A percentile compares a stretch with the other conserved stretches of the same genome.
These are phyloP conservation scores for Plodia interpunctella DNA, from an alignment of 1,140 invertebrate species.

Conservation along the genomic window DNA sequence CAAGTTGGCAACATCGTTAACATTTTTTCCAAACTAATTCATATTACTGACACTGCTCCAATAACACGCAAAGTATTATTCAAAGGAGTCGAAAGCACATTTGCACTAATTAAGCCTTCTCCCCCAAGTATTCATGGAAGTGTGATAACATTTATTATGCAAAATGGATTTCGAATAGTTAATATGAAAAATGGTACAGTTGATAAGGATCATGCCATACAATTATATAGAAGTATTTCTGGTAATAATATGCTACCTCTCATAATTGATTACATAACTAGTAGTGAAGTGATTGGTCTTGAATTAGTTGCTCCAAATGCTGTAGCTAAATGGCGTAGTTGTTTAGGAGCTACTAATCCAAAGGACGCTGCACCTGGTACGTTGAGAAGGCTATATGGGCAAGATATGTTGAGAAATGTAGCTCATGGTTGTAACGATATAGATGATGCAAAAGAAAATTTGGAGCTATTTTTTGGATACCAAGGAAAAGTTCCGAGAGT, in stretches of 20 bases:
- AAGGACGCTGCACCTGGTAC: conserved; percentile 77
- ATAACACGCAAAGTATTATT: conserved; percentile 50
- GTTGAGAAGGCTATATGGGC: conserved; percentile 84
- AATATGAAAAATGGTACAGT: conserved; percentile 66
- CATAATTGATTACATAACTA: conserved; percentile 81
- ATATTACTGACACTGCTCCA: conserved; percentile 56
- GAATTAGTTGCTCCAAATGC: conserved; percentile 86
- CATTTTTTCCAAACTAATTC: conserved; percentile 58
- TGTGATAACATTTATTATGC: conserved; percentile 64
- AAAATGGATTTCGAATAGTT: conserved; percentile 64
- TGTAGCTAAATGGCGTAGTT: conserved; percentile 79
- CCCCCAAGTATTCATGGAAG: conserved; percentile 56
- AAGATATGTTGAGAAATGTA: conserved; percentile 84
- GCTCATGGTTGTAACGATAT: conserved; percentile 80
- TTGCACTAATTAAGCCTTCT: conserved; percentile 63
- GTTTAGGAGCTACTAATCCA: conserved; percentile 84
- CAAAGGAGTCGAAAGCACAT: conserved; percentile 62
- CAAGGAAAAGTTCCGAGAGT: conserved; percentile 64
- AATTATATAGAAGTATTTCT: conserved; percentile 44
- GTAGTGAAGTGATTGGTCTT: conserved; percentile 85
- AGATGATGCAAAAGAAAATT: conserved; percentile 75
- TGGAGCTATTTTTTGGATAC: conserved; percentile 81
- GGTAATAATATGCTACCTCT: conserved; percentile 61
- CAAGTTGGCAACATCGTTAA: conserved; percentile 68
- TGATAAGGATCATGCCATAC: conserved; percentile 59